Base-by-base conservation (phyloP, 2,888 invertebrate species). In the Apamea sordens region DNA sequence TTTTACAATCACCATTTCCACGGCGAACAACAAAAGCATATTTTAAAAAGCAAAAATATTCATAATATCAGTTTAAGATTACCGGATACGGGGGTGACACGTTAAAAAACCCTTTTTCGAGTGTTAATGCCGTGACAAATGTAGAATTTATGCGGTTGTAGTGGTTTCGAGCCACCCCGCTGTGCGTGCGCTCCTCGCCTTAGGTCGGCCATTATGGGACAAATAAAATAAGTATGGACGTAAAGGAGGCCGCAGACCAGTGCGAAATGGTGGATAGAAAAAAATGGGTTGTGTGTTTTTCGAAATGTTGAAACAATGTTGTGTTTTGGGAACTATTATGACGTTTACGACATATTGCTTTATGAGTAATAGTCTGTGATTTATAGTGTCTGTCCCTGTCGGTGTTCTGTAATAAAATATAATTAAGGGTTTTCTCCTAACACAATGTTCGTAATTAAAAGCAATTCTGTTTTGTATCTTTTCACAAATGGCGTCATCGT, bases 91-190 rank as follows among this genome's bases (percentile, higher is more conserved):
- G 92, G 94, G 94, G 95, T 93, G 96, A 96, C 95, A 95, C 94
- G 95, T 96, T 95, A 96, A 96, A 95, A 96, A 95, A 95, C 96
- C 95, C 93, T 95, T 95, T 96, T 89, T 95, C 90, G 94, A 95
- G 96, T 96, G 96, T 96, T 96, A 96, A 96, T 96, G 93, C 96
- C 96, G 96, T 96, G 96, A 96, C 96, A 96, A 97, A 97, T 97
- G 95, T 94, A 89, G 93, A 96, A 96, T 96, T 96, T 96, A 97
- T 97, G 95, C 96, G 94, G 92, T 89, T 92, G 94, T 93, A 94
- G 94, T 94, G 94, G 94, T 86, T 92, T 91, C 91, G 82, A 81
- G 93, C 89, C 90, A 84, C 92, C 96, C 96, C 93, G 96, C 96
- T 94, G 96, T 79, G 96, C 89, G 89, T 86, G 90, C 86, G 91